Evolutionary conservation across 1,140 invertebrate species (phyloP).

Genomic region (Dolichoris vasculosae): DNA sequence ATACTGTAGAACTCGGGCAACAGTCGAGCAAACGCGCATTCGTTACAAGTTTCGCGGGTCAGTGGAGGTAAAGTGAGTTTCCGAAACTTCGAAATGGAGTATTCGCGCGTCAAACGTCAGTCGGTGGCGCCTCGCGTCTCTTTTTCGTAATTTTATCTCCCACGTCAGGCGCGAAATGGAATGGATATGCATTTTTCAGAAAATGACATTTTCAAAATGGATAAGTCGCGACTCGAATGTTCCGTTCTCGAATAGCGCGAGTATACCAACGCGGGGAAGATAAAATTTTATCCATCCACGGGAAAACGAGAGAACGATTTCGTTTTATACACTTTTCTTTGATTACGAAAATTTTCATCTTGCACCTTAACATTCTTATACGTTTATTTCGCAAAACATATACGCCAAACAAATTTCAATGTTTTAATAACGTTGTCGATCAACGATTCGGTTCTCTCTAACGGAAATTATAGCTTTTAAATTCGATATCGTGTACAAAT

Average conservation of each 20-base stretch:
- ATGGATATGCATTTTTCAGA: slow-evolving; percentile 43
- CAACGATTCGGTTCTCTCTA: too few species aligned
- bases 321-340: too few species aligned
- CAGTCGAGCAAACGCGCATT: neutral
- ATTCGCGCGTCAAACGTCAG: slow-evolving; percentile 31
- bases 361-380: too few species aligned
- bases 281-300: neutral
- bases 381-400: too few species aligned
- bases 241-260: neutral
- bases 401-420: too few species aligned
- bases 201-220: slow-evolving; percentile 34
- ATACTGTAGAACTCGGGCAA: neutral
- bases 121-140: neutral
- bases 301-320: neutral
- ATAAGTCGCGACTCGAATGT: slow-evolving; percentile 3
- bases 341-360: too few species aligned
- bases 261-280: neutral
- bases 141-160: slow-evolving; percentile 37
- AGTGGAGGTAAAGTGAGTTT: too few species aligned
- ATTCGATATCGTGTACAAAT: too few species aligned
- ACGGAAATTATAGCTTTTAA: too few species aligned
- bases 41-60: too few species aligned
- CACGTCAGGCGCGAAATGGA: slow-evolving; percentile 4
- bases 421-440: too few species aligned
- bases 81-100: too few species aligned